phyloP scores from a whole-genome alignment of 1,140 invertebrate species.

The Rhyzopertha dominica region DNA sequence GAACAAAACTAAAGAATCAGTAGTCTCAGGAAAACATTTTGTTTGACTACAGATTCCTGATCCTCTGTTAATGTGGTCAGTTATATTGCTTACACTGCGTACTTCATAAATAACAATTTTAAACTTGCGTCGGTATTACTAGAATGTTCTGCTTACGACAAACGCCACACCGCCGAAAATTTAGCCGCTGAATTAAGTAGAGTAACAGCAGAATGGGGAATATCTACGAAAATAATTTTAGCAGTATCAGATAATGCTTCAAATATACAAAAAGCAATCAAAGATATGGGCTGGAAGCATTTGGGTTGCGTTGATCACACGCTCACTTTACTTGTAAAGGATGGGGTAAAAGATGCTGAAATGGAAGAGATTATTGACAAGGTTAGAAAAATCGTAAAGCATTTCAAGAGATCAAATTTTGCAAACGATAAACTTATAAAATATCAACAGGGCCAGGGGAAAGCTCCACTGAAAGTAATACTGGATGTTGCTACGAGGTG shows the following conservation, averaged over 20 bases:
- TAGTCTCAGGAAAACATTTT: too few species aligned
- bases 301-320: slow-evolving; percentile 27
- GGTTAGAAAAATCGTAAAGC: slow-evolving; percentile 29
- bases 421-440: slow-evolving; percentile 26
- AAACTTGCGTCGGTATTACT: slow-evolving; percentile 8
- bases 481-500: slow-evolving; percentile 38
- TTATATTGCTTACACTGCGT: slow-evolving; percentile 12
- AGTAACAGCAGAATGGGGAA: slow-evolving; percentile 22
- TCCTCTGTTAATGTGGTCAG: too few species aligned
- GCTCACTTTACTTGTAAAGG: slow-evolving; percentile 30
- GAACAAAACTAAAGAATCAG: slow-evolving; percentile 6
- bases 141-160: slow-evolving; percentile 4
- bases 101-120: slow-evolving; percentile 10
- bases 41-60: too few species aligned
- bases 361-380: slow-evolving; percentile 21
- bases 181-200: slow-evolving; percentile 17
- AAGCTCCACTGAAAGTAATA: slow-evolving; percentile 21
- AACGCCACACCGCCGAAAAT: slow-evolving; percentile 10
- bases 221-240: slow-evolving; percentile 18
- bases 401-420: slow-evolving; percentile 32
- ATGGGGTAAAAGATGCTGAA: slow-evolving; percentile 20
- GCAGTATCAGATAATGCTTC: slow-evolving; percentile 23
- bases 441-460: slow-evolving; percentile 13
- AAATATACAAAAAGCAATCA: slow-evolving; percentile 22
- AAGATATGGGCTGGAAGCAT: slow-evolving; percentile 14